phyloP scores from a whole-genome alignment of 2,797 vertebrate species.

The Coranthus polyacanthus region DNA sequence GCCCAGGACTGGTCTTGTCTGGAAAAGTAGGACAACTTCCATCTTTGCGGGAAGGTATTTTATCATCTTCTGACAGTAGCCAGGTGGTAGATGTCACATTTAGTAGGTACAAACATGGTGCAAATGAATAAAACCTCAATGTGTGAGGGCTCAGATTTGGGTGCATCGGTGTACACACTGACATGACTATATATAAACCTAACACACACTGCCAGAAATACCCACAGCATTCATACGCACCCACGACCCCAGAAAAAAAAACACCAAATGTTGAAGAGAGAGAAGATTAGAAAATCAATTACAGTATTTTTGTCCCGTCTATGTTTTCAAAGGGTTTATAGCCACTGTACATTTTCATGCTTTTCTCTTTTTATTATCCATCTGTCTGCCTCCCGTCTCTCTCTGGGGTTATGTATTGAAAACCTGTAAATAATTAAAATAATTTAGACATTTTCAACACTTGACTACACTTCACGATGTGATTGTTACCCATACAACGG shows the following conservation, averaged over 20 bases:
- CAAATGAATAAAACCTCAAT: conserved; percentile 36
- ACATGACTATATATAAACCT: conserved; percentile 22
- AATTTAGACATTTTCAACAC: too few relatives aligned
- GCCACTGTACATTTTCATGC: not conserved
- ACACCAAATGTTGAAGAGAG: not conserved
- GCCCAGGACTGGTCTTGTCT: conserved; percentile 44
- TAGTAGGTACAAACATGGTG: conserved; percentile 53
- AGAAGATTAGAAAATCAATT: conserved; percentile 22
- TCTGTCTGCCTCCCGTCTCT: not conserved
- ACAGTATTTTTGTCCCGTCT: not conserved
- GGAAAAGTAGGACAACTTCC: conserved; percentile 73
- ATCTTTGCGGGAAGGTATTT: conserved; percentile 59
- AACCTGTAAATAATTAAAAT: too few relatives aligned
- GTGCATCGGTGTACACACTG: not conserved
- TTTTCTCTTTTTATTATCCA: conserved; percentile 5
- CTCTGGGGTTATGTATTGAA: not conserved
- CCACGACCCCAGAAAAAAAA: conserved; percentile 13
- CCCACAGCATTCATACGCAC: conserved; percentile 13
- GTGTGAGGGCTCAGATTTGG: conserved; percentile 48
- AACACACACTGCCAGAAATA: conserved; percentile 6
- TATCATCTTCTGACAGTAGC: conserved; percentile 69
- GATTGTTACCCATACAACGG: too few relatives aligned
- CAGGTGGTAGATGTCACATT: conserved; percentile 67
- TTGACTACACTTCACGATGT: too few relatives aligned
- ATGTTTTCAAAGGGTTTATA: conserved; percentile 5